Evolutionary conservation across 2,888 invertebrate genomes (phyloP).

Genomic region (Phortica magna): DNA sequence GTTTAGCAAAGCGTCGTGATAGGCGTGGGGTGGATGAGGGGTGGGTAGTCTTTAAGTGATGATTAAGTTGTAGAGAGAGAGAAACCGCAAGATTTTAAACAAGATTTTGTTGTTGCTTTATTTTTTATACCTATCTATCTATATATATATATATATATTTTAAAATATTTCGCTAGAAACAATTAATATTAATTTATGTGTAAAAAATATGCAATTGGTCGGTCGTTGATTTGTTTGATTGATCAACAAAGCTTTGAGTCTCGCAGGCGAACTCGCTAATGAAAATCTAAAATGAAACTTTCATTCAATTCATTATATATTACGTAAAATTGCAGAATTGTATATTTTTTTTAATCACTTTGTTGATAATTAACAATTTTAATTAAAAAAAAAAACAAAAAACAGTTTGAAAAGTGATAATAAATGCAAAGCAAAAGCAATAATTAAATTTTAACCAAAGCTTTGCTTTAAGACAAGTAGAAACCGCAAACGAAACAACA

Average conservation of each 20-base stretch:
- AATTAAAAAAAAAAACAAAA: background rate
- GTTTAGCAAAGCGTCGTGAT: background rate
- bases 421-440: slow-evolving; percentile 37
- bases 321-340: too few species aligned
- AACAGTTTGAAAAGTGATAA: too few species aligned
- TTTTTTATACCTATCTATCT: slow-evolving; percentile 41
- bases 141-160: slow-evolving; percentile 30
- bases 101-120: slow-evolving; percentile 34
- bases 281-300: background rate
- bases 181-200: slow-evolving; percentile 21
- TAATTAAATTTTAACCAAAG: background rate
- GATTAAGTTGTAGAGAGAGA: background rate
- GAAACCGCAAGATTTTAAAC: slow-evolving; percentile 36
- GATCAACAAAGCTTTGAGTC: slow-evolving; percentile 28
- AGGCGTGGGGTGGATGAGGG: too few species aligned
- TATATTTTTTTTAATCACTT: background rate
- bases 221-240: background rate
- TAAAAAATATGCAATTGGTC: background rate
- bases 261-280: slow-evolving; percentile 49
- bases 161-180: background rate
- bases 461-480: too few species aligned
- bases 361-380: too few species aligned
- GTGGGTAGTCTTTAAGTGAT: slow-evolving; percentile 41
- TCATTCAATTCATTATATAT: background rate
- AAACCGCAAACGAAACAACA: too few species aligned